Percentiles rank a stretch among this genome's conserved stretches.
phyloP scores from a whole-genome alignment of 2,797 vertebrate genomes.

The Tenualosa thibaudeaui region DNA sequence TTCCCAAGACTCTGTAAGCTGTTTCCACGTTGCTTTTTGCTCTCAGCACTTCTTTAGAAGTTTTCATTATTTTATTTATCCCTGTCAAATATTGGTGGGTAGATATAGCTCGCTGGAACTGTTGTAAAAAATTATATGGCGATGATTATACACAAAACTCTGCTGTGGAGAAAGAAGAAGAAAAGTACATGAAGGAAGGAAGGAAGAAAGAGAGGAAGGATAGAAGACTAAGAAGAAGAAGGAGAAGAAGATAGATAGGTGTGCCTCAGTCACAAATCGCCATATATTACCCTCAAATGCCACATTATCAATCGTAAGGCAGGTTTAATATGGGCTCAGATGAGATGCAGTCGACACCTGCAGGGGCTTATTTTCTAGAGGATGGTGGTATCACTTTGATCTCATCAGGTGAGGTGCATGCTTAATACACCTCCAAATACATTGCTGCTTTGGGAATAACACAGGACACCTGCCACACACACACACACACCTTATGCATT shows the following conservation, averaged over 20 bases:
- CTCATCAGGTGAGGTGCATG: neutral
- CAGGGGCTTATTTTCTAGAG: neutral
- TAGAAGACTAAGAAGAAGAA: neutral
- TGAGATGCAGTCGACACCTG: conserved; percentile 4
- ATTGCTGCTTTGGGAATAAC: conserved; percentile 1
- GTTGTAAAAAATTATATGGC: neutral
- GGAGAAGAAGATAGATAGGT: neutral
- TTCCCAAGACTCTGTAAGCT: neutral
- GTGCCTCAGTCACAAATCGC: neutral
- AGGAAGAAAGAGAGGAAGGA: neutral
- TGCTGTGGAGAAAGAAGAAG: neutral
- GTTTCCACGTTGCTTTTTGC: neutral
- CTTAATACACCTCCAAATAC: conserved; percentile 9
- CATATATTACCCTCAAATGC: conserved; percentile 25
- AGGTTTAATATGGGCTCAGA: conserved; percentile 31
- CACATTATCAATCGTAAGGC: conserved; percentile 30
- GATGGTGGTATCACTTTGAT: neutral
- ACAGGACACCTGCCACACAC: neutral
- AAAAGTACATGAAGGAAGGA: neutral
- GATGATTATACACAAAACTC: neutral
- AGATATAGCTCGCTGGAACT: neutral
- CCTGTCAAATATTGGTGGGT: neutral
- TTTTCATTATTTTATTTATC: neutral
- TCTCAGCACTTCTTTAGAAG: neutral
- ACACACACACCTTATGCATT: neutral